phyloP scores from a whole-genome alignment of 35 echinoderm and acorn worm genomes.

The Holothuria glaberrima region DNA sequence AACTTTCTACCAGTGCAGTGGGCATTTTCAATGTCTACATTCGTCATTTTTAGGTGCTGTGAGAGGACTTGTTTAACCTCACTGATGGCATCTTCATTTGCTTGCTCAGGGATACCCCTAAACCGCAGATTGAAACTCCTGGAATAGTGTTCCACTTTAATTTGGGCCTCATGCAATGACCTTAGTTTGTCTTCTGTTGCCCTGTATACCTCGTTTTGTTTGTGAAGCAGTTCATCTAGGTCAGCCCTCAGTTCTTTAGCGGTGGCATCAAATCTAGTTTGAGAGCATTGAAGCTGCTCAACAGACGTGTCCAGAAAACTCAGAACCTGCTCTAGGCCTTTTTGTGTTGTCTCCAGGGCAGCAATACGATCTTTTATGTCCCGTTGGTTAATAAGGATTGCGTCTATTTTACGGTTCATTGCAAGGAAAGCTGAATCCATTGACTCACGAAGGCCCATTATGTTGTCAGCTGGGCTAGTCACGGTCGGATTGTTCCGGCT shows the following conservation, averaged over 20 bases:
- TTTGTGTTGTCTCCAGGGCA: background rate
- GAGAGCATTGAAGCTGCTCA: background rate
- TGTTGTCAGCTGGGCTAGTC: background rate
- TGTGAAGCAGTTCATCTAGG: background rate
- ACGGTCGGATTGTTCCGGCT: background rate
- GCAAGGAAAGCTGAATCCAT: background rate
- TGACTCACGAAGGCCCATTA: background rate
- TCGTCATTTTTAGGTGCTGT: background rate
- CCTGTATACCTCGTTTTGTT: background rate
- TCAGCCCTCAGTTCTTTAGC: too few species aligned
- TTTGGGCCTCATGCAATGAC: background rate
- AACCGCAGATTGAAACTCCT: background rate
- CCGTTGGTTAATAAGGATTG: conserved; percentile 7
- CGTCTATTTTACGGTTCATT: conserved; percentile 11
- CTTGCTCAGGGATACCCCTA: too few species aligned
- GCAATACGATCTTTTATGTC: conserved; percentile 36
- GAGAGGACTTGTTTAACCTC: background rate
- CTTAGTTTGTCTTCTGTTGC: background rate
- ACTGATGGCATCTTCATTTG: too few species aligned
- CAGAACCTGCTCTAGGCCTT: background rate
- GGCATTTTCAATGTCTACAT: background rate
- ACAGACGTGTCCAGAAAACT: background rate
- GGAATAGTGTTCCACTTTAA: conserved; percentile 9
- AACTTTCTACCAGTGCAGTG: background rate
- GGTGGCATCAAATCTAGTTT: background rate